phyloP scores from a whole-genome alignment of 2,888 invertebrate genomes.

The Eutolmus rufibarbis region DNA sequence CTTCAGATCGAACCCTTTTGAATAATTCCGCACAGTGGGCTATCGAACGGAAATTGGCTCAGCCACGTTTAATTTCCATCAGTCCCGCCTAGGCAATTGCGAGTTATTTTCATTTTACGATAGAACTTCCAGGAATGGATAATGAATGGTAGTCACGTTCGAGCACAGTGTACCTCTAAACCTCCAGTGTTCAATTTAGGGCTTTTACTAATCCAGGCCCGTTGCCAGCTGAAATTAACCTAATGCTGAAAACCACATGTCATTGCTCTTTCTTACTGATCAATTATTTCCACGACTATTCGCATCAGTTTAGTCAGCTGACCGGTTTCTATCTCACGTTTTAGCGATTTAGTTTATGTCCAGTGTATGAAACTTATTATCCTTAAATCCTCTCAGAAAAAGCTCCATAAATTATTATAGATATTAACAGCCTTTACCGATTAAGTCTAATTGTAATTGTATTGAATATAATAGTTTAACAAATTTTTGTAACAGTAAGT shows the following conservation, averaged over 20 bases:
- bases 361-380: background rate
- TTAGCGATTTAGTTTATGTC: background rate
- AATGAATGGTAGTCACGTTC: background rate
- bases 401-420: background rate
- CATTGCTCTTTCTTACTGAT: background rate
- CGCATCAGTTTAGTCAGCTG: background rate
- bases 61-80: background rate
- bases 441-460: too few relatives aligned
- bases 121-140: background rate
- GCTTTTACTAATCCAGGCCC: background rate
- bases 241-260: background rate
- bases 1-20: background rate
- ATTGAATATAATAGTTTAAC: too few relatives aligned
- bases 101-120: background rate
- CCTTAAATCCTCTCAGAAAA: background rate
- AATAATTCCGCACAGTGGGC: background rate
- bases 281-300: background rate
- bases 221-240: background rate
- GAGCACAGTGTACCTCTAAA: background rate
- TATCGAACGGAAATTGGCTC: background rate
- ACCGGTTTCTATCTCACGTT: background rate
- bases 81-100: background rate
- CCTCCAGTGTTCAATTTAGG: background rate
- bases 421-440: background rate
- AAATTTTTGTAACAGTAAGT: too few relatives aligned